A percentile compares a stretch with the other conserved stretches of the same genome.
These are phyloP conservation scores for Coenonympha arcania DNA, from an alignment of 2,888 invertebrate genomes.

Conservation along the genomic window DNA sequence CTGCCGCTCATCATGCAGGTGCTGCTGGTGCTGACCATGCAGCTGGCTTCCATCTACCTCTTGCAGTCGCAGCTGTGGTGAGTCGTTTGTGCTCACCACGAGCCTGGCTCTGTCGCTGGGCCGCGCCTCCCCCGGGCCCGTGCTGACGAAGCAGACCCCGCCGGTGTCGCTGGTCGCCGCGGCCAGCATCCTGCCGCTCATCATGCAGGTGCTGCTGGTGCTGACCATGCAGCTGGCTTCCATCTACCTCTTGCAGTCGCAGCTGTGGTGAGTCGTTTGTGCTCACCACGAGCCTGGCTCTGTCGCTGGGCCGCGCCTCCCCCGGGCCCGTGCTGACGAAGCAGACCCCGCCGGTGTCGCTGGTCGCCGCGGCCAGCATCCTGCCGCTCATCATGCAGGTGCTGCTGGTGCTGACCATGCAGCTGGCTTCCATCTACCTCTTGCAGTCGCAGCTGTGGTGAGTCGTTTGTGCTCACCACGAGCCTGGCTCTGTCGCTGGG, in stretches of 20 bases:
- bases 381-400: constrained; percentile 83
- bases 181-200: constrained; percentile 80
- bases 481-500: not conserved
- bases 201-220: constrained; percentile 78
- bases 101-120: no score
- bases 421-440: constrained; percentile 62
- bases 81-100: no score
- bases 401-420: constrained; percentile 72
- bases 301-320: constrained; percentile 80
- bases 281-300: constrained; percentile 81
- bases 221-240: constrained; percentile 74
- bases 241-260: constrained; percentile 61
- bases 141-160: constrained; percentile 76
- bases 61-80: no score
- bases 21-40: no score
- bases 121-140: constrained; percentile 75
- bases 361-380: constrained; percentile 68
- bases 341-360: constrained; percentile 78
- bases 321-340: constrained; percentile 75
- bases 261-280: constrained; percentile 76
- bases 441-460: constrained; percentile 78
- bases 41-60: no score
- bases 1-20: no score
- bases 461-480: constrained; percentile 31
- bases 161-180: constrained; percentile 82